Conservation (phyloP, 2,113 vertebrate species). For the Cynocephalus volans region DNA sequence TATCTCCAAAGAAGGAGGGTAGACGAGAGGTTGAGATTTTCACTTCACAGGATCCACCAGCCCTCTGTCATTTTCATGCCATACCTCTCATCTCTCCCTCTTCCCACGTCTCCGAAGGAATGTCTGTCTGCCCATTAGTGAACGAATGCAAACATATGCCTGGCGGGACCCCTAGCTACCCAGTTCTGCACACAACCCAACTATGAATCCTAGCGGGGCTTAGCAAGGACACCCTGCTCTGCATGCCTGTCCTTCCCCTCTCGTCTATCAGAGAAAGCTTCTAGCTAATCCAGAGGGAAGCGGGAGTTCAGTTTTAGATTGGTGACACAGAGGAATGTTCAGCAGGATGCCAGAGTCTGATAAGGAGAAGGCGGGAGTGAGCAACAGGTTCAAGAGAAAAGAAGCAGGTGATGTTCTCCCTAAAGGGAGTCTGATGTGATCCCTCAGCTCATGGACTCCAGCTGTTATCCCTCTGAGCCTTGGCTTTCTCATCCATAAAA, state of each 20-base stretch:
- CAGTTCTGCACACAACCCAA: too few relatives aligned
- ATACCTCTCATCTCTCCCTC: neutral
- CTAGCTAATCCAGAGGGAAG: neutral
- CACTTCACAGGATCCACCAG: neutral
- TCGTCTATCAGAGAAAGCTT: neutral
- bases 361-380: neutral
- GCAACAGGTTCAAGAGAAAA: neutral
- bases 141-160: neutral
- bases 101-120: neutral
- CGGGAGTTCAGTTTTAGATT: neutral
- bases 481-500: neutral
- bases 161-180: neutral
- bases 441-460: neutral
- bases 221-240: neutral
- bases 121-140: neutral
- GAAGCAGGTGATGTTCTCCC: neutral
- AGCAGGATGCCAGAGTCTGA: neutral
- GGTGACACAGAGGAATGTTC: fast-evolving
- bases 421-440: neutral
- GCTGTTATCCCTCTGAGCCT: neutral
- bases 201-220: neutral
- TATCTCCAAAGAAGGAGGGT: neutral
- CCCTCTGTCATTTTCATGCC: fast-evolving
- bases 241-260: neutral
- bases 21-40: neutral